These are phyloP conservation scores for Eriosoma lanigerum DNA, from an alignment of 1,140 invertebrate genomes.

Conservation along the genomic window DNA sequence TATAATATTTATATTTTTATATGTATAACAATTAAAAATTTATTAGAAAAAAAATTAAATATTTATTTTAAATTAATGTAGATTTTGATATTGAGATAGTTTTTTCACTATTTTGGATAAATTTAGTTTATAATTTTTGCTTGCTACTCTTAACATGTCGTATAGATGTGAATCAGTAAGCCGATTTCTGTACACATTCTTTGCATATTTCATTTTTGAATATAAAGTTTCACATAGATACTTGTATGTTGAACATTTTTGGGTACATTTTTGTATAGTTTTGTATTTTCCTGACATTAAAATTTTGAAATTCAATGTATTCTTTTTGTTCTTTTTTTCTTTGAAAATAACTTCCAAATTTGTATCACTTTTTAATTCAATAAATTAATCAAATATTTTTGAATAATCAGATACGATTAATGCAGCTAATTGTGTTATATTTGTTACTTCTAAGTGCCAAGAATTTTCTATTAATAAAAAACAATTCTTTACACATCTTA, in stretches of 20 bases:
- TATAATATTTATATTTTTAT: no score
- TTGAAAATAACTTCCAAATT: background rate
- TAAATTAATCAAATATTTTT: background rate
- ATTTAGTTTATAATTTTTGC: background rate
- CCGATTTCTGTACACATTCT: slow-evolving; percentile 9
- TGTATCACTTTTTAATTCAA: slow-evolving; percentile 15
- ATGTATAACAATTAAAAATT: no score
- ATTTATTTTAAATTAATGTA: slow-evolving; percentile 14
- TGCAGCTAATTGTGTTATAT: slow-evolving; percentile 7
- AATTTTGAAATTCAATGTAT: no score
- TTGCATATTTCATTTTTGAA: no score
- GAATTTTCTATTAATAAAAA: background rate
- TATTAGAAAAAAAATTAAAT: background rate
- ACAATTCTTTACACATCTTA: background rate
- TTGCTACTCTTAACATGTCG: slow-evolving; percentile 8
- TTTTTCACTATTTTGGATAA: slow-evolving; percentile 19
- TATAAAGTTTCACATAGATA: no score
- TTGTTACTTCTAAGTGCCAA: slow-evolving; percentile 12
- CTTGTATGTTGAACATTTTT: no score
- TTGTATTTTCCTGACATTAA: no score
- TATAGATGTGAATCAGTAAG: slow-evolving; percentile 12
- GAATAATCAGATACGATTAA: background rate
- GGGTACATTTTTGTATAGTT: no score
- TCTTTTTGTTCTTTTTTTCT: no score
- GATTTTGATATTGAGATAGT: background rate